Evolutionary conservation across 2,888 invertebrate species (phyloP).

Genomic region (Plebejus argus): DNA sequence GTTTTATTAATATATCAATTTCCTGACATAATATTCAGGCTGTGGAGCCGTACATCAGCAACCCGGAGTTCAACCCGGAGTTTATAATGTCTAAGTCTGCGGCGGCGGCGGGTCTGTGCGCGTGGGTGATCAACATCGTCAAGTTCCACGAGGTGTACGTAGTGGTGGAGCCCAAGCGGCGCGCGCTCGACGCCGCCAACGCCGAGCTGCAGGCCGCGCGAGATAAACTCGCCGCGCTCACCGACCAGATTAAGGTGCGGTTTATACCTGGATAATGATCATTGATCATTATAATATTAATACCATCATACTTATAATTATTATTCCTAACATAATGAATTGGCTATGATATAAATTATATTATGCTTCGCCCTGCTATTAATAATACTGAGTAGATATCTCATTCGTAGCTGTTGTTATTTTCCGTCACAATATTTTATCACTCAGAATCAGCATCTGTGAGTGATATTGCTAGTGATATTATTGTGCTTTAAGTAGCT

Average conservation of each 20-base stretch:
- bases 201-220: slow-evolving; percentile 90
- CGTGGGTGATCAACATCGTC: slow-evolving; percentile 96
- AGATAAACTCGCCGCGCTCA: slow-evolving; percentile 88
- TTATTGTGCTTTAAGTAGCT: too few species aligned
- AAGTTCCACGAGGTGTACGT: slow-evolving; percentile 94
- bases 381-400: too few species aligned
- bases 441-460: too few species aligned
- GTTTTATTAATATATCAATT: not conserved
- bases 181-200: slow-evolving; percentile 92
- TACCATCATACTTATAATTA: too few species aligned
- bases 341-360: too few species aligned
- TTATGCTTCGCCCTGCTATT: too few species aligned
- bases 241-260: slow-evolving; percentile 84
- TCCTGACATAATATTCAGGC: slow-evolving; percentile 54
- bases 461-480: too few species aligned
- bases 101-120: slow-evolving; percentile 95
- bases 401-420: too few species aligned
- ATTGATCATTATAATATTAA: too few species aligned
- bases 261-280: too few species aligned
- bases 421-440: too few species aligned
- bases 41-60: slow-evolving; percentile 81
- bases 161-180: slow-evolving; percentile 94
- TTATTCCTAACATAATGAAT: too few species aligned
- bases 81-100: slow-evolving; percentile 91
- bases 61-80: slow-evolving; percentile 91